phyloP scores from a whole-genome alignment of 2,888 invertebrate genomes.

The Ceraclea dissimilis region DNA sequence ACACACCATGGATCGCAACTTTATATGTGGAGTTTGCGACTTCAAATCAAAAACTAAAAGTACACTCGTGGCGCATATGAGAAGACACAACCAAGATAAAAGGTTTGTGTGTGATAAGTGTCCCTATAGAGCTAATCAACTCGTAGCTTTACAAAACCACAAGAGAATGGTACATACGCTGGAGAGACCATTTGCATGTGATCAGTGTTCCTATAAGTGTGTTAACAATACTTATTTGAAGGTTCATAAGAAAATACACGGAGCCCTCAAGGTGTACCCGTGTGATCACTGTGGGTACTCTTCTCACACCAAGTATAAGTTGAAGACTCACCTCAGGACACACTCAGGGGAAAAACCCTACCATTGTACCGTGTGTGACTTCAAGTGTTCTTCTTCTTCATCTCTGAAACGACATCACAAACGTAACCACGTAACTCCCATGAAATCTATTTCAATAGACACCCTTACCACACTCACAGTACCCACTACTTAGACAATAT shows the following conservation, averaged over 20 bases:
- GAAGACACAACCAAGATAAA: conserved; percentile 20
- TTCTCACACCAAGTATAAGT: conserved; percentile 20
- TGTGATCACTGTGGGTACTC: conserved; percentile 23
- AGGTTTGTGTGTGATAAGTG: conserved; percentile 21
- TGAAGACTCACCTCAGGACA: conserved; percentile 19
- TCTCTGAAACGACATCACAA: conserved; percentile 21
- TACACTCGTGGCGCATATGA: conserved; percentile 17
- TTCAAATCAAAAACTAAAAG: conserved; percentile 23
- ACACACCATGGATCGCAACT: conserved; percentile 18
- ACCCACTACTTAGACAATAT: no score
- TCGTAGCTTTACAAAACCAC: conserved; percentile 18
- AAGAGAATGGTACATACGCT: conserved; percentile 20
- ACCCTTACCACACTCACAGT: no score
- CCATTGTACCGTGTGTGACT: conserved; percentile 19
- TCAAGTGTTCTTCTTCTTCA: conserved; percentile 17
- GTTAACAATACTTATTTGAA: conserved; percentile 18
- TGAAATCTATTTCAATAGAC: no score
- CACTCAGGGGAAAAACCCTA: conserved; percentile 24
- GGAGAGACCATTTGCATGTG: conserved; percentile 24
- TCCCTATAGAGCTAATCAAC: conserved; percentile 20
- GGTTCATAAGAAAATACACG: conserved; percentile 18
- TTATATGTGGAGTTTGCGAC: conserved; percentile 21
- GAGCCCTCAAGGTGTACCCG: conserved; percentile 15
- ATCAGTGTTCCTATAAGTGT: conserved; percentile 20
- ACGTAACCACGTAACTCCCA: conserved; percentile 13